phyloP scores from a whole-genome alignment of 2,797 vertebrate species.

The Rhinichthys osculus region DNA sequence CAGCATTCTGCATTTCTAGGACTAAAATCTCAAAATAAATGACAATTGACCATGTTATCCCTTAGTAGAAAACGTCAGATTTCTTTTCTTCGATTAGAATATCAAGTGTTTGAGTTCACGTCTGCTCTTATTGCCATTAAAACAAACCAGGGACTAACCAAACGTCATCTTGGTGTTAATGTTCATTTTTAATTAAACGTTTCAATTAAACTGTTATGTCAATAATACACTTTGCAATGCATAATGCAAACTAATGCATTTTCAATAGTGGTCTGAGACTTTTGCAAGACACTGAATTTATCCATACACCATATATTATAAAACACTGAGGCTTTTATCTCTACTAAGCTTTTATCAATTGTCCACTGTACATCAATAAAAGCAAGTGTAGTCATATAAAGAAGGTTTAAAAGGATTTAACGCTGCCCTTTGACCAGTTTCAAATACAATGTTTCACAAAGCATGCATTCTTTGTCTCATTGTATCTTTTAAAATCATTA shows the following conservation, averaged over 20 bases:
- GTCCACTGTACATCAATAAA: slow-evolving; percentile 1
- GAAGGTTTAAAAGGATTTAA: not conserved
- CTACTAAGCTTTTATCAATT: not conserved
- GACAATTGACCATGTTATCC: not conserved
- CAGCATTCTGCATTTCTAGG: not conserved
- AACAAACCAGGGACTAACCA: not conserved
- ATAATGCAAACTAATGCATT: not conserved
- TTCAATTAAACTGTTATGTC: not conserved
- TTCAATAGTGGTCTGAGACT: not conserved
- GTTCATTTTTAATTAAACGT: not conserved
- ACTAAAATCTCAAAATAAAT: not conserved
- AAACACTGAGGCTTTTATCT: not conserved
- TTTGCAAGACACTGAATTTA: not conserved
- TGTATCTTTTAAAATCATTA: not conserved
- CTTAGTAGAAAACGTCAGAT: not conserved
- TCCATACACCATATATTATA: not conserved
- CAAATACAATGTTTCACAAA: not conserved
- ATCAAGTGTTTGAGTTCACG: not conserved
- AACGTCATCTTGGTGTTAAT: not conserved
- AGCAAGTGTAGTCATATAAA: slow-evolving; percentile 4
- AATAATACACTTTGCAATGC: not conserved
- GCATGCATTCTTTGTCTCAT: not conserved
- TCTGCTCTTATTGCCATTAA: not conserved
- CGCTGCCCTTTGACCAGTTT: not conserved
- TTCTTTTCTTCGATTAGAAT: not conserved